These are phyloP conservation scores for Halcyon leucocephala DNA, from an alignment of 2,797 vertebrate genomes.

Conservation along the genomic window DNA sequence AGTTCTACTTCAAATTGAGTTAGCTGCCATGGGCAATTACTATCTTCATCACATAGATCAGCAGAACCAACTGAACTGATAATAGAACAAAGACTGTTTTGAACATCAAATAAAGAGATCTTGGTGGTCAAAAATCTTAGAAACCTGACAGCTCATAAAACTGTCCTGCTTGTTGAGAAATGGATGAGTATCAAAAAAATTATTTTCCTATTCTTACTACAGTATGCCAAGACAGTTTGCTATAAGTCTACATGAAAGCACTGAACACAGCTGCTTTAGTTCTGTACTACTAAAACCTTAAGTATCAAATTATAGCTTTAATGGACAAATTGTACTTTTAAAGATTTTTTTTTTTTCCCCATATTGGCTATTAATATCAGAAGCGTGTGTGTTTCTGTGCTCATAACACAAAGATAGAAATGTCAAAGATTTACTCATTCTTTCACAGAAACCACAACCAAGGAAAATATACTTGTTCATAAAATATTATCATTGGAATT, in stretches of 20 bases:
- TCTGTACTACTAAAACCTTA: not conserved
- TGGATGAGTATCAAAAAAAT: not conserved
- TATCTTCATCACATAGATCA: not conserved
- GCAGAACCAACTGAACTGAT: not conserved
- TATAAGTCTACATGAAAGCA: not conserved
- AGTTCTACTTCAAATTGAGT: not conserved
- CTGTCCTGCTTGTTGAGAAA: not conserved
- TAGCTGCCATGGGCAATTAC: not conserved
- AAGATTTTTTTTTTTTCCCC: too few relatives aligned
- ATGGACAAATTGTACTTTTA: not conserved
- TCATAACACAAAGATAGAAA: not conserved
- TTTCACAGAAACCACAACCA: not conserved
- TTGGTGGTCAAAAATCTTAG: not conserved
- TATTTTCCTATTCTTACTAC: not conserved
- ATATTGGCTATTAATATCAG: not conserved
- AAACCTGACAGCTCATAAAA: not conserved
- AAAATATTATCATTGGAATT: not conserved
- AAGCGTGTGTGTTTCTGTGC: not conserved
- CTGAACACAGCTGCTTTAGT: not conserved
- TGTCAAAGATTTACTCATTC: not conserved
- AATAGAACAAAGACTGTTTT: not conserved
- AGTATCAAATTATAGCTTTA: not conserved
- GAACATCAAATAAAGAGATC: not conserved
- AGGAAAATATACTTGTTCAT: not conserved
- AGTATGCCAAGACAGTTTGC: not conserved